These are phyloP conservation scores for Cepaea nemoralis DNA, from an alignment of 1,140 invertebrate species.

Conservation along the genomic window DNA sequence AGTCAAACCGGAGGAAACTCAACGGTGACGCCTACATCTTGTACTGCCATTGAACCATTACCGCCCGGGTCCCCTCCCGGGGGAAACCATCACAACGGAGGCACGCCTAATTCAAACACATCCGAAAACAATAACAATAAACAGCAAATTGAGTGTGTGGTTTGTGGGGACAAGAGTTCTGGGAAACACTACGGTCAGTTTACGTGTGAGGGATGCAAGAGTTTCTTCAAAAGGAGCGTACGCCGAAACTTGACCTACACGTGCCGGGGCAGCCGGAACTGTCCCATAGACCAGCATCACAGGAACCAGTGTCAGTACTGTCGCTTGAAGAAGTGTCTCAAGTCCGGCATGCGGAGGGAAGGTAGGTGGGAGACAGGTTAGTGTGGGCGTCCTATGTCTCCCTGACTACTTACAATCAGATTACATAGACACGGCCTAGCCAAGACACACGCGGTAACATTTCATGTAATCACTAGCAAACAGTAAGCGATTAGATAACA, in stretches of 20 bases:
- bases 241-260: slow-evolving; percentile 96
- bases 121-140: slow-evolving; percentile 61
- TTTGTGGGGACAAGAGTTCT: slow-evolving; percentile 98
- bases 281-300: slow-evolving; percentile 99
- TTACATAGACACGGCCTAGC: too few relatives aligned
- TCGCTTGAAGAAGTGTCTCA: slow-evolving; percentile 98
- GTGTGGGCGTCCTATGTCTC: slow-evolving; percentile 27
- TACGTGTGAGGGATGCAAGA: slow-evolving; percentile 95
- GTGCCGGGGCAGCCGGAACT: slow-evolving; percentile 95
- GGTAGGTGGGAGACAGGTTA: slow-evolving; percentile 79
- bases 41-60: slow-evolving; percentile 47
- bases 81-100: slow-evolving; percentile 44
- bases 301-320: slow-evolving; percentile 99
- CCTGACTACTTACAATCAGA: background rate
- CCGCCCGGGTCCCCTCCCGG: slow-evolving; percentile 51
- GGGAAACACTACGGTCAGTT: slow-evolving; percentile 99
- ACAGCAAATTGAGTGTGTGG: slow-evolving; percentile 84
- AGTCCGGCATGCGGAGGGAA: slow-evolving; percentile 99
- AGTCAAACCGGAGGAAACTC: slow-evolving; percentile 49
- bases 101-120: slow-evolving; percentile 46
- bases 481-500: too few relatives aligned
- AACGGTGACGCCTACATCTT: slow-evolving; percentile 44
- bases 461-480: too few relatives aligned
- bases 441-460: too few relatives aligned
- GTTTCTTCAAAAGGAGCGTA: slow-evolving; percentile 94